These are phyloP conservation scores for Hyperoplus immaculatus DNA, from an alignment of 2,797 vertebrate species.

Conservation along the genomic window DNA sequence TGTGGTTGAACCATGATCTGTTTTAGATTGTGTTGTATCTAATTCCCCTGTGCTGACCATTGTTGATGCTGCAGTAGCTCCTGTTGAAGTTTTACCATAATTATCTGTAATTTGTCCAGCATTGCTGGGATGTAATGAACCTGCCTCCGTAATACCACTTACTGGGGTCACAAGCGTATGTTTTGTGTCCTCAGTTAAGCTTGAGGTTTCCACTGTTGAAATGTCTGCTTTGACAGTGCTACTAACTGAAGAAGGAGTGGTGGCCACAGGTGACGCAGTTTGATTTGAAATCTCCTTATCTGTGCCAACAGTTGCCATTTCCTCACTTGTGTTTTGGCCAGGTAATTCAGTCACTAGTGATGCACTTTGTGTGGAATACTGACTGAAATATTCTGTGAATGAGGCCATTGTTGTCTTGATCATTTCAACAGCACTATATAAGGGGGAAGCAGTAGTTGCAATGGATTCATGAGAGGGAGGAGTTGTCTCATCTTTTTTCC, in stretches of 20 bases:
- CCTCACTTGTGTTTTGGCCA: slow-evolving; percentile 21
- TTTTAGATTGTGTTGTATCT: background rate
- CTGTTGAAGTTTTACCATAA: background rate
- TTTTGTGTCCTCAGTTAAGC: slow-evolving; percentile 16
- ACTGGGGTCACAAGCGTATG: background rate
- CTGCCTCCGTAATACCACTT: background rate
- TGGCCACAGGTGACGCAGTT: background rate
- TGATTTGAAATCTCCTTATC: slow-evolving; percentile 28
- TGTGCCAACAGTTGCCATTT: slow-evolving; percentile 12
- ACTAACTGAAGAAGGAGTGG: slow-evolving; percentile 5
- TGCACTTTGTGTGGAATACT: slow-evolving; percentile 39
- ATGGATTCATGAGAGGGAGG: slow-evolving; percentile 16
- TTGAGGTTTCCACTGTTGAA: slow-evolving; percentile 12
- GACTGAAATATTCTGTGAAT: slow-evolving; percentile 60
- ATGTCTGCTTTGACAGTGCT: slow-evolving; percentile 22
- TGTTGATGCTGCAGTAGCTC: background rate
- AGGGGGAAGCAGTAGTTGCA: slow-evolving; percentile 43
- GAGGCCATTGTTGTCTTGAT: slow-evolving; percentile 66
- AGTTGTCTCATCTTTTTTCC: slow-evolving; percentile 24
- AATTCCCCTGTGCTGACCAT: background rate
- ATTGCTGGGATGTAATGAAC: background rate
- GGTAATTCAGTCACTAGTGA: slow-evolving; percentile 29
- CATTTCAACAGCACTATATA: slow-evolving; percentile 60
- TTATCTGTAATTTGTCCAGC: slow-evolving; percentile 20
- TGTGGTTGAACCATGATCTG: slow-evolving; percentile 4